Evolutionary conservation across 2,888 invertebrate genomes (phyloP), one percentile per base, ranked within the genome.

Genomic region (Tipula vernalis): DNA sequence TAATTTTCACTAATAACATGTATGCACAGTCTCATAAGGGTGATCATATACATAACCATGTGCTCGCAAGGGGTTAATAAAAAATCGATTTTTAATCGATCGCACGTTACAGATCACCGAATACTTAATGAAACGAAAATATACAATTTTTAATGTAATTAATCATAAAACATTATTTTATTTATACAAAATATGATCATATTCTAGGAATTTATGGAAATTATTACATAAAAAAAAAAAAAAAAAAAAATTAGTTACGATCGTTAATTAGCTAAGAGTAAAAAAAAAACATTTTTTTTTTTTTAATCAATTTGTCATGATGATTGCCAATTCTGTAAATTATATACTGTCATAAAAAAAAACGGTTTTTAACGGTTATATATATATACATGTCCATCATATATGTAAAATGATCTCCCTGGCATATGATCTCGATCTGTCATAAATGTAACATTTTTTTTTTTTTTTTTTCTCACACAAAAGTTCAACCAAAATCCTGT

Each of bases 11-110:
- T 51, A 44, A 44, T 44, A 44, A 44, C 51, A 15, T 71, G 71
- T 71, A 18, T 71, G 28, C 15, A 51, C 15, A 51, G 71, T 28
- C 71, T 71, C 28, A 71, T 71, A 71, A 71, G 71, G 71, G 71
- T 71, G 71, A 71, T 71, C 71, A 10, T 71, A 8, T 28, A 28
- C 51, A 51, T 71, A 71, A 71, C 71, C 71, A 28, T 71, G 71
- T 71, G 51, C 8, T 3, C n/a, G 8, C n/a, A n/a, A 71, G 71
- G 71, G 71, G 71, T 71, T 71, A 71, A 71, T 71, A 71, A 71
- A 57, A 71, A 71, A 71, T 71, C 71, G 71, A 71, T 71, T 71
- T 71, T 71, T 71, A 71, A 71, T 71, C 71, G 71, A 71, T 71
- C 71, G 71, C 71, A 10, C 71, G 71, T 71, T 71, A 71, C 71